A percentile compares a stretch with the other conserved stretches of the same genome.
Evolutionary conservation across 2,888 invertebrate species (phyloP).

Genomic region (Blera fallax): DNA sequence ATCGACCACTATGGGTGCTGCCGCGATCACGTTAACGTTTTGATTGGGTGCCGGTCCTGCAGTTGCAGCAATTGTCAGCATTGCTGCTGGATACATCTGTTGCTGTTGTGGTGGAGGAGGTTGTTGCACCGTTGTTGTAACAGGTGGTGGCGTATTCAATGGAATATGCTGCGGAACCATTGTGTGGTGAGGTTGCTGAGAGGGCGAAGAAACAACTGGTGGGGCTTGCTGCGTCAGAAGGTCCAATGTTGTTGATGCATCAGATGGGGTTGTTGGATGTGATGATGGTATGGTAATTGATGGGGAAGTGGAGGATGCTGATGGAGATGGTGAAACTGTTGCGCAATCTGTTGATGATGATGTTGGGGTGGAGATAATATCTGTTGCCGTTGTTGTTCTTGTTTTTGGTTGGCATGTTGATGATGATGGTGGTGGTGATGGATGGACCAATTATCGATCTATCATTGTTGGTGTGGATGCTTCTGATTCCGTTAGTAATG

Average conservation of each 20-base stretch:
- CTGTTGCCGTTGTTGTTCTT: conserved; percentile 60
- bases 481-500: conserved; percentile 63
- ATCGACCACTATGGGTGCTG: conserved; percentile 77
- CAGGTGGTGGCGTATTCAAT: conserved; percentile 63
- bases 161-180: conserved; percentile 55
- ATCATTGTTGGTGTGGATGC: conserved; percentile 74
- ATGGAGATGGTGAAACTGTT: conserved; percentile 74
- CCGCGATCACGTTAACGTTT: conserved; percentile 77
- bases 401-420: conserved; percentile 72
- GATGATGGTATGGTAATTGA: conserved; percentile 64
- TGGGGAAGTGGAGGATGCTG: conserved; percentile 64
- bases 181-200: conserved; percentile 66
- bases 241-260: conserved; percentile 53
- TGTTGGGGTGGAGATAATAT: conserved; percentile 48
- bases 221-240: conserved; percentile 71
- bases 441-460: conserved; percentile 28
- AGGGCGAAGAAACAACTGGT: conserved; percentile 41
- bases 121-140: conserved; percentile 70
- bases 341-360: conserved; percentile 56
- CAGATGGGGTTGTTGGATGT: conserved; percentile 62
- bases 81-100: conserved; percentile 72
- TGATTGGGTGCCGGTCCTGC: conserved; percentile 75
- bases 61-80: conserved; percentile 74
- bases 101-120: conserved; percentile 66
- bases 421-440: conserved; percentile 73